Evolutionary conservation across 2,888 invertebrate species (phyloP).

Genomic region (Lepidocyrtoides sp.): DNA sequence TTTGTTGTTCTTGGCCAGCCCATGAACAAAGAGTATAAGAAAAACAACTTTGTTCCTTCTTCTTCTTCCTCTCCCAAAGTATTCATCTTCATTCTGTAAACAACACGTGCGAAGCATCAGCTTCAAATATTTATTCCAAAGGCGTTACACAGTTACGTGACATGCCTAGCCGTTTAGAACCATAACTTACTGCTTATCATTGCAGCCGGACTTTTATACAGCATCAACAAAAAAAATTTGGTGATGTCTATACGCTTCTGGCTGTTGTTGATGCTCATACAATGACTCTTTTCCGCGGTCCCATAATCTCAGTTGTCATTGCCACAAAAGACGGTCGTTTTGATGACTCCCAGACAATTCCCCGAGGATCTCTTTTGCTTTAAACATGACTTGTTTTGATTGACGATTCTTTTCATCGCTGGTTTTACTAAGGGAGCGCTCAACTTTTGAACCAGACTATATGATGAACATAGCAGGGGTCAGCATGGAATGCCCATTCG

Average conservation of each 20-base stretch:
- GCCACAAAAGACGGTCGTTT: neutral
- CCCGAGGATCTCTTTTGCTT: neutral
- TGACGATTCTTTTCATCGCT: neutral
- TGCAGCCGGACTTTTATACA: neutral
- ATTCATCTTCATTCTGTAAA: conserved; percentile 40
- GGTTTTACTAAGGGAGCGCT: neutral
- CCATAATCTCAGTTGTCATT: neutral
- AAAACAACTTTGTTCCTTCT: conserved; percentile 1
- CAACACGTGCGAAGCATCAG: conserved; percentile 41
- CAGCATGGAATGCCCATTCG: neutral
- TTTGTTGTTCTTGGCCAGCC: conserved; percentile 24
- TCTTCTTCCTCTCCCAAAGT: neutral
- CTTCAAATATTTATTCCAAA: conserved; percentile 48
- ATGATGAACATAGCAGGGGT: neutral
- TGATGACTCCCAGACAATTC: neutral
- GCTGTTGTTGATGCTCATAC: neutral
- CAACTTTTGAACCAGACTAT: neutral
- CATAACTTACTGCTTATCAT: conserved; percentile 23
- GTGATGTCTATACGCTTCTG: neutral
- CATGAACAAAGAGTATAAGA: neutral
- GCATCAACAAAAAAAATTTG: neutral
- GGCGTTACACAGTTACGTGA: conserved; percentile 42
- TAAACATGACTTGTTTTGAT: neutral
- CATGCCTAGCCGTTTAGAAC: conserved; percentile 16
- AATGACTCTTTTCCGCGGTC: neutral